Conservation (phyloP, 2,888 invertebrate species). For the Anthophora plumipes region DNA sequence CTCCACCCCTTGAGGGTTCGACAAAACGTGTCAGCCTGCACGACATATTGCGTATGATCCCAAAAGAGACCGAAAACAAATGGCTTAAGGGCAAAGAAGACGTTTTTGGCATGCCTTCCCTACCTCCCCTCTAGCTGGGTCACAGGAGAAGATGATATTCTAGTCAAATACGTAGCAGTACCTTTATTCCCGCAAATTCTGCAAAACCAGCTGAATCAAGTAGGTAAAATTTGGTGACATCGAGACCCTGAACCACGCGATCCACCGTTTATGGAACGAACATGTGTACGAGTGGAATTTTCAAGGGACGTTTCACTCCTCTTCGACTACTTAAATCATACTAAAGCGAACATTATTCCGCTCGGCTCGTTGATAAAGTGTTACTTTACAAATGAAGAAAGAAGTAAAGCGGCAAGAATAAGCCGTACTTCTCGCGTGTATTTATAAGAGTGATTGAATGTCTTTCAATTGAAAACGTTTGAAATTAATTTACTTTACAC, state of each 20-base stretch:
- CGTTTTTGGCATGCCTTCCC: conserved; percentile 45
- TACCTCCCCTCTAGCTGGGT: neutral
- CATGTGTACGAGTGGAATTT: conserved; percentile 15
- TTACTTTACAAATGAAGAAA: neutral
- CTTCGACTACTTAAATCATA: conserved; percentile 9
- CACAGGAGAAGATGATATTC: conserved; percentile 20
- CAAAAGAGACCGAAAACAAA: conserved; percentile 70
- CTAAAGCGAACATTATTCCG: neutral
- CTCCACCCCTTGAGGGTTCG: conserved; percentile 57
- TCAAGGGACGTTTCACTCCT: neutral
- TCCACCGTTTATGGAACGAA: conserved; percentile 15
- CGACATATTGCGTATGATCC: conserved; percentile 74
- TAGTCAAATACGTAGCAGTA: conserved; percentile 36
- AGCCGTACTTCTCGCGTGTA: neutral
- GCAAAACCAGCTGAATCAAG: conserved; percentile 22
- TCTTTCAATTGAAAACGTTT: no score
- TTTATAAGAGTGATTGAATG: no score
- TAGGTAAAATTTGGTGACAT: conserved; percentile 34
- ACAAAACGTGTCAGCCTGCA: conserved; percentile 64
- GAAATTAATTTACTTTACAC: no score
- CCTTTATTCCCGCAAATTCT: conserved; percentile 37
- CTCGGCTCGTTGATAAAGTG: conserved; percentile 9
- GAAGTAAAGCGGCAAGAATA: neutral
- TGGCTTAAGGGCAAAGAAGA: conserved; percentile 56
- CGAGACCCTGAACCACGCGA: neutral